Conservation (phyloP, 2,797 vertebrate genomes). For the Halcyon badia region DNA sequence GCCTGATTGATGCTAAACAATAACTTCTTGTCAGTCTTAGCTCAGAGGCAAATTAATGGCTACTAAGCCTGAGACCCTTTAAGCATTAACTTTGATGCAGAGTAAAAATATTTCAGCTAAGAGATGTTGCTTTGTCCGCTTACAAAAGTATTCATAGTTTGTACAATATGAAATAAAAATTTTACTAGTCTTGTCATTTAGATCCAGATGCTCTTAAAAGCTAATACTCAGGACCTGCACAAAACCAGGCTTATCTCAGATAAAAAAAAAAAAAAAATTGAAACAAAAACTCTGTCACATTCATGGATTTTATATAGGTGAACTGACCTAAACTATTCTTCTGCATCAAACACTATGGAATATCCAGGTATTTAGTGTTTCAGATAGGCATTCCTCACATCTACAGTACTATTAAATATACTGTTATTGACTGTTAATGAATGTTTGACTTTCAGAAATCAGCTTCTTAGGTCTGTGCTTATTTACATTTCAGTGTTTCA, state of each 20-base stretch:
- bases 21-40: not conserved
- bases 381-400: not conserved
- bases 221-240: not conserved
- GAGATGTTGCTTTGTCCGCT: fast-evolving
- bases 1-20: not conserved
- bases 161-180: not conserved
- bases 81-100: not conserved
- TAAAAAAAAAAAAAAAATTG: not conserved
- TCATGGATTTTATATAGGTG: not conserved
- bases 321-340: not conserved
- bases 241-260: not conserved
- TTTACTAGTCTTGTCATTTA: not conserved
- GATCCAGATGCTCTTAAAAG: not conserved
- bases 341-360: not conserved
- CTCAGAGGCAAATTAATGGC: not conserved
- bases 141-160: not conserved
- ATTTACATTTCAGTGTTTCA: not conserved
- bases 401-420: not conserved
- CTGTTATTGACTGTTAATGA: not conserved
- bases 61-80: not conserved
- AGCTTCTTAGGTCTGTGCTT: not conserved
- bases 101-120: not conserved
- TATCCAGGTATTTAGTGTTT: not conserved
- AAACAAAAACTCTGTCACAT: not conserved
- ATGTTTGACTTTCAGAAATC: not conserved